Percentiles rank a stretch among this genome's conserved stretches.
phyloP scores from a whole-genome alignment of 2,888 invertebrate genomes.

The Watsonalla cultraria region DNA sequence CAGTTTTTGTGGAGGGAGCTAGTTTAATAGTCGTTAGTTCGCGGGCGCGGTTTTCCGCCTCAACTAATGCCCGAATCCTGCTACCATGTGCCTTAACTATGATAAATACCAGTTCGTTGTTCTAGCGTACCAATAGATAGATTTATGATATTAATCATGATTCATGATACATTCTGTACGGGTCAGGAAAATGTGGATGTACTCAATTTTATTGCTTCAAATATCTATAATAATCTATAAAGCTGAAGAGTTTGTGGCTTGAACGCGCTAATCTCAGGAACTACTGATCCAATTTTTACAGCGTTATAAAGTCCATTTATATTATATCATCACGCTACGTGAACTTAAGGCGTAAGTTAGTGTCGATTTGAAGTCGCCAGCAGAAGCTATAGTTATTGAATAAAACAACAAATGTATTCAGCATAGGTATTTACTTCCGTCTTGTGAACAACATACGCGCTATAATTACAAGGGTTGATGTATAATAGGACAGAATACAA shows the following conservation, averaged over 20 bases:
- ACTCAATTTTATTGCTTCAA: too few species aligned
- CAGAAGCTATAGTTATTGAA: not conserved
- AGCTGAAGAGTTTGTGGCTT: too few species aligned
- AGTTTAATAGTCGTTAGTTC: slow-evolving; percentile 12
- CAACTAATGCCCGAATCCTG: slow-evolving; percentile 1
- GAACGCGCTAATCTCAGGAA: too few species aligned
- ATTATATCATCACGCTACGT: too few species aligned
- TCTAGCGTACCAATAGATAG: not conserved
- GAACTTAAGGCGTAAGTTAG: too few species aligned
- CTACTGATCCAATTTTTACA: too few species aligned
- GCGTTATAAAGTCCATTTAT: too few species aligned
- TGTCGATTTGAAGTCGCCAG: too few species aligned
- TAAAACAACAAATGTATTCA: slow-evolving; percentile 25
- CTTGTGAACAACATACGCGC: slow-evolving; percentile 44
- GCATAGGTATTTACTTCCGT: slow-evolving; percentile 50
- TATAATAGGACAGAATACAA: slow-evolving; percentile 45
- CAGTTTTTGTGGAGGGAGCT: slow-evolving; percentile 9
- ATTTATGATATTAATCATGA: not conserved
- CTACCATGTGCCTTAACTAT: not conserved
- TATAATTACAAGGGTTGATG: slow-evolving; percentile 41
- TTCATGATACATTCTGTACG: not conserved
- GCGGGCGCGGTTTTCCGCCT: not conserved
- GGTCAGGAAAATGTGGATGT: not conserved
- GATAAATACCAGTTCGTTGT: not conserved
- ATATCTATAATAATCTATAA: too few species aligned